These are phyloP conservation scores for Heteromormyrus szaboi DNA, from an alignment of 2,797 vertebrate genomes.

Conservation along the genomic window DNA sequence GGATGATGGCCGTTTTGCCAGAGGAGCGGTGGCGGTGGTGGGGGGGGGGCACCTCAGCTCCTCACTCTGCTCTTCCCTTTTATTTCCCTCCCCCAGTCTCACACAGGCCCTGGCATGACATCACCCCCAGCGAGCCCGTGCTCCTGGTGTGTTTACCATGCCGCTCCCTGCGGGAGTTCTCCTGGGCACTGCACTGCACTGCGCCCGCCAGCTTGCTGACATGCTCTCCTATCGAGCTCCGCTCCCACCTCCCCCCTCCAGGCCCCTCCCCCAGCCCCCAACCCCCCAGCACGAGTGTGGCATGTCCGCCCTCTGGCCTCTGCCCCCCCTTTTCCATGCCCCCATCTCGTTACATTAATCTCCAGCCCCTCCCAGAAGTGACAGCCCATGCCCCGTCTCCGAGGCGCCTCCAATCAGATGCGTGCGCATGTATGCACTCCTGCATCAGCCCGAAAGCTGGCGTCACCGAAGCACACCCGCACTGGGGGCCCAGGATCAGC, in stretches of 20 bases:
- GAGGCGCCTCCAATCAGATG: neutral
- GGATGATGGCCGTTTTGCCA: neutral
- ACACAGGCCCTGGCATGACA: constrained; percentile 23
- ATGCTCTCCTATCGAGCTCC: neutral
- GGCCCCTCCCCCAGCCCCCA: neutral
- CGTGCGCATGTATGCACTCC: neutral
- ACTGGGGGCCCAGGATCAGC: neutral
- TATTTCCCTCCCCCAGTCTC: neutral
- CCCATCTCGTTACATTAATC: neutral
- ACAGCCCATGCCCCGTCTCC: neutral
- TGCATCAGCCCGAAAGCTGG: neutral
- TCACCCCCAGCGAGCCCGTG: constrained; percentile 24
- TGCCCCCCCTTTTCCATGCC: neutral
- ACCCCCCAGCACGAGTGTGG: neutral
- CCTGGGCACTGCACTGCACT: neutral
- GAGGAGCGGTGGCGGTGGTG: neutral
- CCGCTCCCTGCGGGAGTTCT: neutral
- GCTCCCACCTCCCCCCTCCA: neutral
- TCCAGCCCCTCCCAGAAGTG: constrained; percentile 14
- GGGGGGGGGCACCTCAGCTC: neutral
- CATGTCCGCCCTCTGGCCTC: neutral
- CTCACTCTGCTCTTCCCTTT: neutral
- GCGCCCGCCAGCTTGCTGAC: neutral
- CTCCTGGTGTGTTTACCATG: constrained; percentile 15
- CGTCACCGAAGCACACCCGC: neutral